Conservation (phyloP, 2,797 vertebrate species). For the Megaceryle alcyon region DNA sequence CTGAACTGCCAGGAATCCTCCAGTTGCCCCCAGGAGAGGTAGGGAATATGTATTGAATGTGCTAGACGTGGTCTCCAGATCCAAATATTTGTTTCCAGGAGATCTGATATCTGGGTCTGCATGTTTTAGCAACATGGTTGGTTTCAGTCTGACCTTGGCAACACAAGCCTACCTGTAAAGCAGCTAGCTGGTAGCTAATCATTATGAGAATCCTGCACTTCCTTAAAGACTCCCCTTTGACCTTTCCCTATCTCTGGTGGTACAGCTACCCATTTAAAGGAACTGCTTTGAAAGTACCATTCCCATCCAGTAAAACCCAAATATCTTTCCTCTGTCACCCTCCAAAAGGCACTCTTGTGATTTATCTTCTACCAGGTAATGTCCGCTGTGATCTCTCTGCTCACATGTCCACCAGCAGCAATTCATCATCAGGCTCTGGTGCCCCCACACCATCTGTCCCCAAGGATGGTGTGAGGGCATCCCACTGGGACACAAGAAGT, state of each 20-base stretch:
- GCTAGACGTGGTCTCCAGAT: background rate
- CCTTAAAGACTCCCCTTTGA: background rate
- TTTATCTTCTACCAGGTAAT: background rate
- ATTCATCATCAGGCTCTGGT: rapidly evolving
- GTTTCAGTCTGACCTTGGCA: background rate
- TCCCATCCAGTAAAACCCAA: background rate
- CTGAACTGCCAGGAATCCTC: background rate
- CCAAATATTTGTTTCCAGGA: background rate
- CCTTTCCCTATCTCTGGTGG: background rate
- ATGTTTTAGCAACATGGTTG: background rate
- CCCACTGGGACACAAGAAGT: background rate
- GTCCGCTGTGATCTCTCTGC: background rate
- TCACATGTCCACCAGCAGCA: rapidly evolving
- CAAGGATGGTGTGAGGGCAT: background rate
- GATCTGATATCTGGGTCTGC: background rate
- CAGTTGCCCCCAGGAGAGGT: rapidly evolving
- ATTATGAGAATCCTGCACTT: background rate
- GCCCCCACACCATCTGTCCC: rapidly evolving
- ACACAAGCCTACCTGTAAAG: background rate
- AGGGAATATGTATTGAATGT: background rate
- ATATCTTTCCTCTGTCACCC: background rate
- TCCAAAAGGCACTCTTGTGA: background rate
- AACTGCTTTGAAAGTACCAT: background rate
- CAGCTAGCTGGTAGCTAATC: background rate
- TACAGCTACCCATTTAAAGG: background rate